phyloP scores from a whole-genome alignment of 2,797 vertebrate genomes.

The Somateria mollissima region DNA sequence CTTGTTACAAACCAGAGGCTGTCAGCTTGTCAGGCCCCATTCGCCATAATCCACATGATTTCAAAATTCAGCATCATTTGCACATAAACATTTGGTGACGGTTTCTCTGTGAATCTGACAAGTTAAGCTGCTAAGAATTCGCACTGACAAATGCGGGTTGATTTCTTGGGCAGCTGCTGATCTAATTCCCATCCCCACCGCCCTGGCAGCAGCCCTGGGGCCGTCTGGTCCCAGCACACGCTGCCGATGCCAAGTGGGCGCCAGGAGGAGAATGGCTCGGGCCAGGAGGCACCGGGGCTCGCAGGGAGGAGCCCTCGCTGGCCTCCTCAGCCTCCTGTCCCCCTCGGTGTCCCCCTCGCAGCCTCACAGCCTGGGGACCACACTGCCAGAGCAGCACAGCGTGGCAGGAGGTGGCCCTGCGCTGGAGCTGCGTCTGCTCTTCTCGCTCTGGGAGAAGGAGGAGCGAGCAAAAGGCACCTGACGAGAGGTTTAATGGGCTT shows the following conservation, averaged over 20 bases:
- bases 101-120: conserved; percentile 85
- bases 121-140: conserved; percentile 86
- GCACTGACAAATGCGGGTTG: conserved; percentile 80
- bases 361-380: too few relatives aligned
- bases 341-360: background rate
- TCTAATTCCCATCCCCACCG: conserved; percentile 78
- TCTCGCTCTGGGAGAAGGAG: too few relatives aligned
- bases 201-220: conserved; percentile 68
- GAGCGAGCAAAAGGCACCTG: too few relatives aligned
- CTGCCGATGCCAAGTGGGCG: background rate
- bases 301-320: background rate
- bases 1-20: conserved; percentile 88
- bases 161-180: conserved; percentile 82
- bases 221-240: conserved; percentile 14
- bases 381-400: background rate
- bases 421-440: background rate
- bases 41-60: conserved; percentile 85
- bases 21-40: conserved; percentile 85
- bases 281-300: background rate
- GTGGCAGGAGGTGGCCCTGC: background rate
- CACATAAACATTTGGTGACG: conserved; percentile 84
- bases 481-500: background rate
- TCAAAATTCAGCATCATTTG: conserved; percentile 83
- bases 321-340: background rate
- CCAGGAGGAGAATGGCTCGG: background rate